Evolutionary conservation across 23 tunicate genomes (phyloP).

Genomic region (Clavelina lepadiformis): DNA sequence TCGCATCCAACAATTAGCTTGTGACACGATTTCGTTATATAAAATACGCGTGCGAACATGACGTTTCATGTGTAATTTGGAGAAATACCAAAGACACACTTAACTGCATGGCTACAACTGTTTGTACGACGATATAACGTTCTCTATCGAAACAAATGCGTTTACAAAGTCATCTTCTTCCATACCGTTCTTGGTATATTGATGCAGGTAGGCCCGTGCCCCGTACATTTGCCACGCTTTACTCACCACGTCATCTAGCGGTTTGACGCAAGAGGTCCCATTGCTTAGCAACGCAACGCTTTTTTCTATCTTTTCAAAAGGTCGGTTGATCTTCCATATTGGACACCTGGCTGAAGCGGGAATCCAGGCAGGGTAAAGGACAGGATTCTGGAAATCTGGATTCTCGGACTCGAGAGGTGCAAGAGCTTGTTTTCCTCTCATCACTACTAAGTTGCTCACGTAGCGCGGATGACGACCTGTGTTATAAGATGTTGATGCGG

Average conservation of each 20-base stretch:
- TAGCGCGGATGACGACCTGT: slow-evolving; percentile 14
- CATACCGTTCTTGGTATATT: slow-evolving; percentile 69
- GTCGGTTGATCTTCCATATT: slow-evolving; percentile 41
- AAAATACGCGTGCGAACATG: too few relatives aligned
- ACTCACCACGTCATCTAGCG: slow-evolving; percentile 32
- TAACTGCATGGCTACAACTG: slow-evolving; percentile 16
- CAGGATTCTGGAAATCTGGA: slow-evolving; percentile 22
- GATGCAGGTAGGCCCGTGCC: slow-evolving; percentile 74
- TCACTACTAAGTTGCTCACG: slow-evolving; percentile 30
- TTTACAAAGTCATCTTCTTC: slow-evolving; percentile 84
- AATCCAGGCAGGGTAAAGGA: slow-evolving; percentile 47
- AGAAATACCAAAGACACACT: too few relatives aligned
- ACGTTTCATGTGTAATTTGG: too few relatives aligned
- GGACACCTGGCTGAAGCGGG: slow-evolving; percentile 19
- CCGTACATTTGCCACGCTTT: slow-evolving; percentile 93
- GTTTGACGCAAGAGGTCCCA: slow-evolving; percentile 57
- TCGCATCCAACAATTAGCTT: too few relatives aligned
- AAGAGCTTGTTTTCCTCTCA: slow-evolving; percentile 55
- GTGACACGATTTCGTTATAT: too few relatives aligned
- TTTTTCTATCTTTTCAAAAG: slow-evolving; percentile 57
- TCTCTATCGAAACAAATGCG: slow-evolving; percentile 80
- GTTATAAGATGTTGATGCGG: neutral
- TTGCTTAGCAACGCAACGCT: slow-evolving; percentile 62
- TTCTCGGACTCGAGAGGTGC: neutral
- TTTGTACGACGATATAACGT: slow-evolving; percentile 47